These are phyloP conservation scores for Synergus itoensis DNA, from an alignment of 2,888 invertebrate species.

Conservation along the genomic window DNA sequence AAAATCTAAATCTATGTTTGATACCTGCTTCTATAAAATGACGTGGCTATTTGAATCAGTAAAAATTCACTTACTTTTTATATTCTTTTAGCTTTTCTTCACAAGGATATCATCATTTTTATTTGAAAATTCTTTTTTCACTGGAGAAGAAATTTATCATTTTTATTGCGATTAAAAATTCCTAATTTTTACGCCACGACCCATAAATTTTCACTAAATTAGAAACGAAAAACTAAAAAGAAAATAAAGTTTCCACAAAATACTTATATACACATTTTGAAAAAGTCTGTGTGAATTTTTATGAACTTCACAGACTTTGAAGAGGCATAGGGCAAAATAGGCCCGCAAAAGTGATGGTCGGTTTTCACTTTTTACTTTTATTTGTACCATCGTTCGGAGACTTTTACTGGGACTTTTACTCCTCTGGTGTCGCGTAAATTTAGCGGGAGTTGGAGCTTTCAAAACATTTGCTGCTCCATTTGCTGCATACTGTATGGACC, in stretches of 20 bases:
- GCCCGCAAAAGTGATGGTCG: constrained; percentile 46
- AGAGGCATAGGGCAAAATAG: not conserved
- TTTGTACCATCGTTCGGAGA: constrained; percentile 42
- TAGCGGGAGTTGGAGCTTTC: constrained; percentile 59
- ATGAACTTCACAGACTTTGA: not conserved
- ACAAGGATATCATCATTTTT: no score
- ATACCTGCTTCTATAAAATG: no score
- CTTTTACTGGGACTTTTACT: constrained; percentile 35
- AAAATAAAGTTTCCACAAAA: not conserved
- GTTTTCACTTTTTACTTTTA: constrained; percentile 50
- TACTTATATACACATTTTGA: not conserved
- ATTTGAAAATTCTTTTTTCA: no score
- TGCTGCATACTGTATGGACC: constrained; percentile 49
- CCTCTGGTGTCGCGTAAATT: constrained; percentile 62
- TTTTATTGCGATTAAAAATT: no score
- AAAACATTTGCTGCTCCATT: constrained; percentile 63
- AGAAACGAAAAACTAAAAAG: not conserved
- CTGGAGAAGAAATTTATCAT: no score
- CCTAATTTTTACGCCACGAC: no score
- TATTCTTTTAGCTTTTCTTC: no score
- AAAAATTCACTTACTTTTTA: no score
- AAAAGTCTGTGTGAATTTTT: not conserved
- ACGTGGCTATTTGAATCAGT: no score
- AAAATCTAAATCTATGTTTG: no score
- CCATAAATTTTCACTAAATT: no score